phyloP scores from a whole-genome alignment of 2,113 vertebrate species.

The Rhinopomastus cyanomelas region DNA sequence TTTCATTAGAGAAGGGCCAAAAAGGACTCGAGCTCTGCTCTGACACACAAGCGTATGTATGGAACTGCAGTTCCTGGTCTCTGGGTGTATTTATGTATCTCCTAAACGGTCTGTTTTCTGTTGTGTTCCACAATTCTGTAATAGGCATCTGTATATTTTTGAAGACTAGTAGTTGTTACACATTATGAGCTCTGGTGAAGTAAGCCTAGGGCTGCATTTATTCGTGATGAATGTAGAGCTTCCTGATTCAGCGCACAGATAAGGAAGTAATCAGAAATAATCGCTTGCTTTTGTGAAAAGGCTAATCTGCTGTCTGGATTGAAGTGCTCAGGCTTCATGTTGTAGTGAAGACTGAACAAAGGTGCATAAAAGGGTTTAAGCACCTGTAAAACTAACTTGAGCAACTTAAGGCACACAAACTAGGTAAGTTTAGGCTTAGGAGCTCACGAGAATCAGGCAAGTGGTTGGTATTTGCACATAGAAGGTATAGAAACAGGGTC shows the following conservation, averaged over 20 bases:
- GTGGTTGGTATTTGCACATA: background rate
- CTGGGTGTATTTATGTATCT: background rate
- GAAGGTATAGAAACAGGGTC: background rate
- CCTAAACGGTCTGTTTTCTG: background rate
- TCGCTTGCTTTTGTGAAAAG: background rate
- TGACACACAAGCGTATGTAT: background rate
- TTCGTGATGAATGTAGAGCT: background rate
- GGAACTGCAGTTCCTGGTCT: background rate
- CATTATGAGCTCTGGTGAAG: background rate
- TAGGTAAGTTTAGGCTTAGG: background rate
- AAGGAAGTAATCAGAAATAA: background rate
- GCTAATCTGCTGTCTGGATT: background rate
- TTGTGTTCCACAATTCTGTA: background rate
- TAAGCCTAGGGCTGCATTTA: background rate
- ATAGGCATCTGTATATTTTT: background rate
- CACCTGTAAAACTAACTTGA: background rate
- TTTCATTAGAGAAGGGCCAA: background rate
- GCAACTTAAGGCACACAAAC: background rate
- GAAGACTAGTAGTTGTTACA: background rate
- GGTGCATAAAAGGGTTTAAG: background rate
- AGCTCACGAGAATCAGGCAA: background rate
- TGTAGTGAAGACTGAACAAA: background rate
- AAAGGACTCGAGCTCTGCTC: background rate
- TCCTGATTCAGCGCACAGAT: background rate
- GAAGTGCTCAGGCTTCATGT: background rate